Evolutionary conservation across 2,113 vertebrate genomes (phyloP), one percentile per base, ranked within the genome.

Genomic region (Oxygymnocypris stewartii): DNA sequence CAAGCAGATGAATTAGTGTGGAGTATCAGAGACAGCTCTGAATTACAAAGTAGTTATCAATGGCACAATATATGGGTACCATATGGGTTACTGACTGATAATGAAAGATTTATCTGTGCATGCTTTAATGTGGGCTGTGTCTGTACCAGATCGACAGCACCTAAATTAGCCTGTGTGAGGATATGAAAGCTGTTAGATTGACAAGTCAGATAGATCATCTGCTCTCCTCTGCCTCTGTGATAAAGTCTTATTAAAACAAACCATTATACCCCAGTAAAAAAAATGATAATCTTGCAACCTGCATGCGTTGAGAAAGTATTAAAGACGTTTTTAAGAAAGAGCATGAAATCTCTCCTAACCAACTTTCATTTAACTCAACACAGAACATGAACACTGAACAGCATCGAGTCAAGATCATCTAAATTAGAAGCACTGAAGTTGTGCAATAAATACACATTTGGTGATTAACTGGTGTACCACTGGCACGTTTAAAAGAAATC

Each of bases 191-290:
- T 61, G 57, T 61, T n/a, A 61, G 57, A 61, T 1, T 69, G 87
- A 76, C 79, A 61, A 54, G 51, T 84, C 74, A 79, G 37, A 59
- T 54, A 42, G 85, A 82, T 83, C 87, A 88, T 89, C 88, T n/a
- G n/a, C n/a, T n/a, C n/a, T n/a, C n/a, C n/a, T n/a, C n/a, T 89
- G 59, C 65, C 61, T 69, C 35, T 63, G 65, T 14, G 59, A 57
- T 37, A 49, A 65, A 71, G 49, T 74, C 79, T 86, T 84, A 88
- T 86, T 88, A 86, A 88, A 88, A 71, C 49, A 65, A 49, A 6
- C 59, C 82, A 73, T 79, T 63, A 86, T 28, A 31, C 8, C 79
- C 77, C 40, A 31, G 51, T 82, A n/a, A 59, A 59, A n/a, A n/a
- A 83, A 88, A 88, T 61, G 78, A 82, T 77, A 88, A 83, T 84